Base-by-base conservation (phyloP, 2,888 invertebrate genomes). In the Parelbella ahira region DNA sequence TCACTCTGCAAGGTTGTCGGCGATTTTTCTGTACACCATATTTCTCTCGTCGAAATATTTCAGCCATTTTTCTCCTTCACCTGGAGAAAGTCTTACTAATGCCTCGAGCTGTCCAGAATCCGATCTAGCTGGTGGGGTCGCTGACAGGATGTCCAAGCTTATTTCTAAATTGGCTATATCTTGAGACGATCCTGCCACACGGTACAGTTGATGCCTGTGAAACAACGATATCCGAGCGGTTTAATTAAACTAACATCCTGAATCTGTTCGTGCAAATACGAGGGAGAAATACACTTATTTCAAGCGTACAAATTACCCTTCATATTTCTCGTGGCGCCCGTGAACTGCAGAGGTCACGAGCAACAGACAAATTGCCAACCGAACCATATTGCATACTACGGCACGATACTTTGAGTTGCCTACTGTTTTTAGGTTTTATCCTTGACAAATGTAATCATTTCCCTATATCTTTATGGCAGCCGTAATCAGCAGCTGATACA, bases 301-400 rank as follows among this genome's bases (percentile, higher is more conserved):
- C n/a, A 18, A 25, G 2, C 13, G 23, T 25, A 13, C 11, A 8
- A 58, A 76, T 66, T 59, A 83, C 84, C 81, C 80, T 57, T 86
- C 84, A 73, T 86, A 83, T 68, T 78, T 70, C 27, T 83, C 79
- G 50, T 83, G 84, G 32, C 64, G 60, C 13, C 67, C 79, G 12
- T 73, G 61, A 3, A 61, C 75, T 2, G 62, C 52, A 8, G 60
- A 51, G 18, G 58, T 63, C 18, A 57, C 58, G 5, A 69, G 47
- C 4, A 79, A 48, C 10, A 73, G 51, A 49, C 53, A 68, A 21
- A 67, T 51, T 50, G 70, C 56, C 47, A 67, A 45, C 30, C 70
- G 64, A 46, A 49, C 53, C 81, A 81, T 81, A 45, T 54, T 63
- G 47, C 12, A 38, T 44, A 60, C 51, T 56, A 46, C 47, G 12